Evolutionary conservation across 2,797 vertebrate genomes (phyloP), one percentile per base, ranked within the genome.

Genomic region (Ceryle rudis): DNA sequence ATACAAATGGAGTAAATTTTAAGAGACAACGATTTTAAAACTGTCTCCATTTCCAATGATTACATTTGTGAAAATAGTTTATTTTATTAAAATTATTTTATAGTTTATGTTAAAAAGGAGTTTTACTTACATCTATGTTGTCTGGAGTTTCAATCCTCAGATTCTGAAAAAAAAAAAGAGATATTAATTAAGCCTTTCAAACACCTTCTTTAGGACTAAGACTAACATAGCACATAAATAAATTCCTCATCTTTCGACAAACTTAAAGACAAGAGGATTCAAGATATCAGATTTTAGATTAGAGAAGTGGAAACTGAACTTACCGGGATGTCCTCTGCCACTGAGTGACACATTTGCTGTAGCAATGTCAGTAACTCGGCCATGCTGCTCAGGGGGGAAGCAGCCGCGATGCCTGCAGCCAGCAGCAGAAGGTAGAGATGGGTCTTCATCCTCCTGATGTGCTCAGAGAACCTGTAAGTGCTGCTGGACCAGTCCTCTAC

Each of bases 81-180:
- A 18, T 79, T 88, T 60, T 52, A 72, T 80, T 77, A 44, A 17
- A 23, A 23, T 42, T 23, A 10, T 10, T 44, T 15, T 46, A n/a
- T 44, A n/a, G 14, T 22, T 46, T 15, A 10, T 42, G 42, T 39
- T 31, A 14, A 1, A 4, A 65, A 42, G 15, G n/a, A 57, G 51
- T 67, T 77, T 75, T 90, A 97, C 98, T 98, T 96, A 98, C 98
- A 39, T 97, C 83, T 82, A 93, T 81, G 29, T 97, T 52, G 31
- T 66, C 65, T 23, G 98, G 98, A 81, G 95, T 97, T 90, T 97
- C 96, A 85, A 98, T 97, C 94, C 89, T 97, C 77, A 90, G 71
- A 41, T 46, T 96, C 97, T 98, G 92, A 89, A 97, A 97, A 95
- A 39, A 39, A 39, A 39, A 81, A 26, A 2, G 97, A 92, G 9